Percentiles rank a stretch among this genome's conserved stretches.
Conservation (phyloP, 2,113 vertebrate species). For the Hyperopisus bebe region DNA sequence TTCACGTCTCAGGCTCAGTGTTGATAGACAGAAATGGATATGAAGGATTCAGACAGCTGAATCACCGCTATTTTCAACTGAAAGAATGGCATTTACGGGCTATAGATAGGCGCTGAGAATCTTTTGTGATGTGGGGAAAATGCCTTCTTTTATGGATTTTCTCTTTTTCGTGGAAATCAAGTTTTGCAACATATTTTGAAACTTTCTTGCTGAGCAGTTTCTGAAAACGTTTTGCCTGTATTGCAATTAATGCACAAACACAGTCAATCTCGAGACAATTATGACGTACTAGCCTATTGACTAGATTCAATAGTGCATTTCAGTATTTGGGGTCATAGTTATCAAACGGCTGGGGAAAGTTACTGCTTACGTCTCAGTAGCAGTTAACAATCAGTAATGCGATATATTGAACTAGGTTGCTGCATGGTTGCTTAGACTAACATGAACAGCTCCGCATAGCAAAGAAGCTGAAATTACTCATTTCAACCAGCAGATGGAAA, state of each 20-base stretch:
- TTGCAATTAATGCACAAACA: neutral
- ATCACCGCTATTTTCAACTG: slow-evolving; percentile 34
- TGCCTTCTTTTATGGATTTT: slow-evolving; percentile 19
- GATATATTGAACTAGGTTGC: neutral
- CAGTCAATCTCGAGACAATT: neutral
- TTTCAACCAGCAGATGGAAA: slow-evolving; percentile 62
- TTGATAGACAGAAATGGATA: slow-evolving; percentile 30
- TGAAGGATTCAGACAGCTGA: slow-evolving; percentile 58
- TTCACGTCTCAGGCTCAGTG: slow-evolving; percentile 20
- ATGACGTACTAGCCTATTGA: neutral
- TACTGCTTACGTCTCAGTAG: neutral
- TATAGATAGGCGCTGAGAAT: slow-evolving; percentile 54
- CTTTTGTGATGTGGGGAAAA: slow-evolving; percentile 36
- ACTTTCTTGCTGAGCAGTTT: neutral
- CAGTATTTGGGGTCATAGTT: neutral
- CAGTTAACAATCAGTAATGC: neutral
- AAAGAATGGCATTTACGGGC: slow-evolving; percentile 44
- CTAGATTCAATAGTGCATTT: neutral
- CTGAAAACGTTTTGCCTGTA: neutral
- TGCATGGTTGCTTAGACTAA: neutral
- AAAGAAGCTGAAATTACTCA: slow-evolving; percentile 36
- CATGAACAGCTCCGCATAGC: neutral
- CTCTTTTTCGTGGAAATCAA: neutral
- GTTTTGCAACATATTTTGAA: neutral
- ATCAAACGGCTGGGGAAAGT: neutral